Conservation (phyloP, 2,797 vertebrate genomes). For the Enteromius thamalakanensis region DNA sequence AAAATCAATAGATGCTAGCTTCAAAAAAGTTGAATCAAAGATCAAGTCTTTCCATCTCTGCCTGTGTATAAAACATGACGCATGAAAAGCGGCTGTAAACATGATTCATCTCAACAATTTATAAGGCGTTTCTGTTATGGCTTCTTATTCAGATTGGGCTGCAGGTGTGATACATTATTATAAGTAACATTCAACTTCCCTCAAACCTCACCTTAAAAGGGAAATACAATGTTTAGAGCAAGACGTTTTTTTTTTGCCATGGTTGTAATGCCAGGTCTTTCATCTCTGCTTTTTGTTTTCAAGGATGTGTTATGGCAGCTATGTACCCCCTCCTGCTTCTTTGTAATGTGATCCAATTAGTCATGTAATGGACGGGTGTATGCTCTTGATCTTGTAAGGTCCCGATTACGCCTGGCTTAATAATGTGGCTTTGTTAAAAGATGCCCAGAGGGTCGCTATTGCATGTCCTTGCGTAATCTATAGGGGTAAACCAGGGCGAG, state of each 20-base stretch:
- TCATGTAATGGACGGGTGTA: constrained; percentile 53
- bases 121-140: constrained; percentile 54
- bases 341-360: constrained; percentile 59
- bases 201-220: constrained; percentile 60
- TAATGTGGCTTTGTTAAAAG: constrained; percentile 52
- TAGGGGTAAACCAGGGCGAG: constrained; percentile 25
- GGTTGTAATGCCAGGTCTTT: constrained; percentile 51
- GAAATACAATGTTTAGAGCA: constrained; percentile 44
- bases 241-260: constrained; percentile 20
- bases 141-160: constrained; percentile 61
- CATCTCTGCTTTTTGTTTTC: constrained; percentile 58
- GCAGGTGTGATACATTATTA: constrained; percentile 69
- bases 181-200: constrained; percentile 58
- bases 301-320: constrained; percentile 57
- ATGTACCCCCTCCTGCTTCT: constrained; percentile 55
- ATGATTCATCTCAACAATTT: constrained; percentile 64
- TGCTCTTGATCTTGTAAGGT: constrained; percentile 45
- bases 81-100: constrained; percentile 63
- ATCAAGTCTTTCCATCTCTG: constrained; percentile 59
- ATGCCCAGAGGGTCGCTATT: constrained; percentile 44
- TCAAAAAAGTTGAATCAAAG: constrained; percentile 71
- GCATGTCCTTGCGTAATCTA: constrained; percentile 19
- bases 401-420: constrained; percentile 34
- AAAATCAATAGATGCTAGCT: constrained; percentile 13
- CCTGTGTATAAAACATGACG: constrained; percentile 55